Conservation (phyloP, 2,888 invertebrate genomes). For the Hylaea fasciaria region DNA sequence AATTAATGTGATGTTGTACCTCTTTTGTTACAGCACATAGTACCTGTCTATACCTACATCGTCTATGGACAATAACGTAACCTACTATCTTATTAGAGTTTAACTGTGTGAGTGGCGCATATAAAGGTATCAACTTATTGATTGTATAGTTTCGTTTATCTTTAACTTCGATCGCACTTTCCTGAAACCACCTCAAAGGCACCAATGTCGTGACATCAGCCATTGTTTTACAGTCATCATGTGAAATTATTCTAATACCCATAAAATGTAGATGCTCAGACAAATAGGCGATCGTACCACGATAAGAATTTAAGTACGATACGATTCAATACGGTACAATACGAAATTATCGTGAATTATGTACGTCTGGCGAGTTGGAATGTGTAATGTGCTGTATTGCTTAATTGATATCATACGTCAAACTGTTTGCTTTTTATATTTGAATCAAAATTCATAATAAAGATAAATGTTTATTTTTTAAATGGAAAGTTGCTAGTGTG, state of each 20-base stretch:
- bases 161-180: conserved; percentile 47
- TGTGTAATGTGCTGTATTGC: conserved; percentile 19
- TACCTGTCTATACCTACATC: conserved; percentile 35
- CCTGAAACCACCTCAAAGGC: conserved; percentile 46
- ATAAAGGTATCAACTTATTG: conserved; percentile 14
- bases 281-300: conserved; percentile 57
- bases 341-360: conserved; percentile 33
- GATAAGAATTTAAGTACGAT: conserved; percentile 56
- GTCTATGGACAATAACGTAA: conserved; percentile 23
- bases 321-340: conserved; percentile 21
- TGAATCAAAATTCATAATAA: too few relatives aligned
- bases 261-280: conserved; percentile 21
- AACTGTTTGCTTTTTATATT: conserved; percentile 4
- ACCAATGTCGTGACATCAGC: conserved; percentile 48
- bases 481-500: conserved; percentile 58
- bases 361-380: conserved; percentile 16
- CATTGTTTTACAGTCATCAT: conserved; percentile 57
- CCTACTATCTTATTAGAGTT: conserved; percentile 22
- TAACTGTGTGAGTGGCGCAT: conserved; percentile 13
- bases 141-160: conserved; percentile 44
- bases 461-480: background rate
- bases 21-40: conserved; percentile 40
- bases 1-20: conserved; percentile 74
- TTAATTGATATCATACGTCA: conserved; percentile 28
- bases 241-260: conserved; percentile 48